Base-by-base conservation (phyloP, 2,888 invertebrate species). In the Amorpha juglandis region DNA sequence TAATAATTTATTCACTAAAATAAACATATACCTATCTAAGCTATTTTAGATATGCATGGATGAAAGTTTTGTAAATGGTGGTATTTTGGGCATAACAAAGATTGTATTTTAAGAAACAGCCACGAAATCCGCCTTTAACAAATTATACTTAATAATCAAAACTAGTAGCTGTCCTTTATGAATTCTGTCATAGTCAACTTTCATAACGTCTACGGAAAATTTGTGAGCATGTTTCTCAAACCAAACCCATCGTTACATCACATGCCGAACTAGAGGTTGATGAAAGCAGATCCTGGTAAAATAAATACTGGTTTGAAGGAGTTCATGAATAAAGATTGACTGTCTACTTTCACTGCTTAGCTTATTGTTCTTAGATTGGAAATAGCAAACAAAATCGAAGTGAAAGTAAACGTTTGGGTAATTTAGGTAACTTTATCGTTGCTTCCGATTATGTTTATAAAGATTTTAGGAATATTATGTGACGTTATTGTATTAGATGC, bases 381-480 rank as follows among this genome's bases (percentile, higher is more conserved):
- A 27, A 58, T 58, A 42, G 42, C 19, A 21, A 58, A 58, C 58
- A 58, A 58, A 50, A 58, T 42, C 19, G n/a, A 19, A 42, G 58
- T 42, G 58, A 58, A 42, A 58, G 38, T 58, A 12, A 55, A 12
- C 38, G n/a, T 55, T 55, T 19, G 55, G 38, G n/a, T 55, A 35
- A 55, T 35, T 55, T 55, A 55, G 38, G 35, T 55, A 38, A 55
- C 53, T 53, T 53, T 55, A 55, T 55, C n/a, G 35, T 21, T 48
- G 14, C 11, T 21, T 19, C 51, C 21, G 21, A 48, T 16, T 8
- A 8, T 11, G 51, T 9, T 21, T 51, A 7, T 9, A 38, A 38
- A 38, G 38, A 3, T 38, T 38, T 38, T 38, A 16, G 7, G 9
- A 50, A 50, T 7, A 50, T 50, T 16, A 16, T 7, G 16, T 16